Conservation (phyloP, 2,888 invertebrate species). For the Callyntrura guangdongensis region DNA sequence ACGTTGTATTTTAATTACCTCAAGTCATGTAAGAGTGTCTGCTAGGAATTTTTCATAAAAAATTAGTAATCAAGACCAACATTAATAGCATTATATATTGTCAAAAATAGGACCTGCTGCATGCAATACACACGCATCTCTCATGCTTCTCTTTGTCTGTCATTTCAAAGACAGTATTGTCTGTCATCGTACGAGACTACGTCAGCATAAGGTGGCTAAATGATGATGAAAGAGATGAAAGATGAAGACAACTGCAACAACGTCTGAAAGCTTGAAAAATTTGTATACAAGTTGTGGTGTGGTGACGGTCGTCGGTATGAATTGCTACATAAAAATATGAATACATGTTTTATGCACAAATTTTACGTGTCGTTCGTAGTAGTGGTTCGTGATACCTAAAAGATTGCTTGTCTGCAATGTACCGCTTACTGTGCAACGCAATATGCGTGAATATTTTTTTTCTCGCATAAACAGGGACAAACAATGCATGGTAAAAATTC, state of each 20-base stretch:
- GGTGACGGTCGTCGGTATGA: background rate
- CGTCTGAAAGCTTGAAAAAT: background rate
- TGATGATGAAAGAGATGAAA: slow-evolving; percentile 43
- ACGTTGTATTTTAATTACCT: no score
- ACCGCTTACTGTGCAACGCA: background rate
- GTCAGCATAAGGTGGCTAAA: slow-evolving; percentile 24
- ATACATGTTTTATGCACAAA: background rate
- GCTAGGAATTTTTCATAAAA: no score
- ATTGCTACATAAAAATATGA: background rate
- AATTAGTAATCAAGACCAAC: no score
- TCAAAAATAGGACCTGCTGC: no score
- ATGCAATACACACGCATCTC: no score
- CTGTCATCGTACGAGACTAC: slow-evolving; percentile 42
- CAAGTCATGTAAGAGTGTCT: no score
- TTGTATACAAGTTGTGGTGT: background rate
- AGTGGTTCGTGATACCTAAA: background rate
- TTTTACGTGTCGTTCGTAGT: no score
- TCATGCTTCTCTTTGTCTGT: background rate
- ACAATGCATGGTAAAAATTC: slow-evolving; percentile 11
- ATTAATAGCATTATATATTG: no score
- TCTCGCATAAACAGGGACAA: slow-evolving; percentile 15
- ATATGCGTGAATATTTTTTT: background rate
- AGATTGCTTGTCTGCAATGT: background rate
- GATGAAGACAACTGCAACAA: slow-evolving; percentile 37
- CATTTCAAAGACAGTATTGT: slow-evolving; percentile 22